Evolutionary conservation across 2,888 invertebrate species (phyloP).

Genomic region (Heliconius aoede): DNA sequence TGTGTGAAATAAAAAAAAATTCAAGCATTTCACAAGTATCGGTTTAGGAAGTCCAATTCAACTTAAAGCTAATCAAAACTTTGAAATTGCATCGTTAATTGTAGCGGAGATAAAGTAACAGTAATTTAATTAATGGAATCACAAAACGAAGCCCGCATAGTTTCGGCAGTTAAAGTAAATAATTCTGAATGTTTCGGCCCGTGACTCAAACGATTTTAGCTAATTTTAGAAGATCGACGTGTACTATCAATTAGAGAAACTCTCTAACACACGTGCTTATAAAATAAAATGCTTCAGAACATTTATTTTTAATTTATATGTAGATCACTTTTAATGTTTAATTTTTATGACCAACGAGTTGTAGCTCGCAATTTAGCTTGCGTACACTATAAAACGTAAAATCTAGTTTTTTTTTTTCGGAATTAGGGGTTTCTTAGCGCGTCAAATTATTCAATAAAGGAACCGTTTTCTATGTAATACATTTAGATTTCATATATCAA

Average conservation of each 20-base stretch:
- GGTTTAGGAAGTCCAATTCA: not conserved
- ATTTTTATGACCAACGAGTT: not conserved
- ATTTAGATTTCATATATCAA: not conserved
- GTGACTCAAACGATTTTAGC: constrained; percentile 41
- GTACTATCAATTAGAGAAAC: constrained; percentile 30
- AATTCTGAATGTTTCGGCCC: constrained; percentile 32
- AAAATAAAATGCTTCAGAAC: not conserved
- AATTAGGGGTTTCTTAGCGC: not conserved
- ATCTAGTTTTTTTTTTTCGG: not conserved
- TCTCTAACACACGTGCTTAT: constrained; percentile 18
- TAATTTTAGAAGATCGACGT: constrained; percentile 38
- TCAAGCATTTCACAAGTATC: not conserved
- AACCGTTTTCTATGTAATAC: not conserved
- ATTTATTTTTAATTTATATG: not conserved
- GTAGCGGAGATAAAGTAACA: constrained; percentile 17
- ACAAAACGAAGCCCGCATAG: constrained; percentile 39
- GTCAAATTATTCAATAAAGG: not conserved
- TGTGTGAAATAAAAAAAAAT: not conserved
- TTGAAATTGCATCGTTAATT: constrained; percentile 14
- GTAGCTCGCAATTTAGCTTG: not conserved
- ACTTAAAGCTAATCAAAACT: constrained; percentile 4
- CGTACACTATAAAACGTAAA: not conserved
- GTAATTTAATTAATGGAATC: constrained; percentile 21
- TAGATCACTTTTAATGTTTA: not conserved
- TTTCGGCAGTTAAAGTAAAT: constrained; percentile 36